These are phyloP conservation scores for Agapostemon virescens DNA, from an alignment of 2,888 invertebrate species.

Conservation along the genomic window DNA sequence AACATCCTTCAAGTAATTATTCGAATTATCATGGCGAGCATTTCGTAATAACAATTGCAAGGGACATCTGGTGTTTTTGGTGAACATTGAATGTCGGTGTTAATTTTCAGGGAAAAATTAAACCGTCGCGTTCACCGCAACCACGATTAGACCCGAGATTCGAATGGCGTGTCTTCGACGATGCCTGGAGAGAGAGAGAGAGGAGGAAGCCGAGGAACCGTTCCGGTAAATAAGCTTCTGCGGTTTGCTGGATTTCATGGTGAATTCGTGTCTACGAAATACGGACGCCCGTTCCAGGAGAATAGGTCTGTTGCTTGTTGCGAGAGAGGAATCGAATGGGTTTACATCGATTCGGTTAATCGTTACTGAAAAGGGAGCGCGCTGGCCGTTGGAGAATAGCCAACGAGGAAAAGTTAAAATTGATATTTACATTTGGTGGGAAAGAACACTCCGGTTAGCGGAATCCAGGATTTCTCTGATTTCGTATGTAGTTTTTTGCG, in stretches of 20 bases:
- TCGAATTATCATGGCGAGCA: conserved; percentile 18
- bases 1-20: conserved; percentile 11
- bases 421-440: neutral
- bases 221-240: conserved; percentile 60
- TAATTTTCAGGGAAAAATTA: conserved; percentile 36
- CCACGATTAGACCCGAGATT: conserved; percentile 43
- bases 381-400: neutral
- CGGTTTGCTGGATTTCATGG: conserved; percentile 57
- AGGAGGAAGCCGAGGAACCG: conserved; percentile 31
- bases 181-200: neutral
- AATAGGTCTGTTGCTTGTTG: conserved; percentile 27
- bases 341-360: conserved; percentile 30
- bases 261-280: conserved; percentile 51
- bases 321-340: conserved; percentile 36
- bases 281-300: conserved; percentile 31
- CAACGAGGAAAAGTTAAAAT: neutral
- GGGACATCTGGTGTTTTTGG: conserved; percentile 12
- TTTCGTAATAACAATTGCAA: conserved; percentile 30
- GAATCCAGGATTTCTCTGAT: neutral
- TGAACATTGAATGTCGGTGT: conserved; percentile 11
- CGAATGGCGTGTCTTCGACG: conserved; percentile 29
- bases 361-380: neutral
- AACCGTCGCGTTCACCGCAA: conserved; percentile 24
- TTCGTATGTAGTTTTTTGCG: neutral
- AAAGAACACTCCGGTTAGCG: neutral